These are phyloP conservation scores for Ispidina lecontei DNA, from an alignment of 2,797 vertebrate genomes.

Conservation along the genomic window DNA sequence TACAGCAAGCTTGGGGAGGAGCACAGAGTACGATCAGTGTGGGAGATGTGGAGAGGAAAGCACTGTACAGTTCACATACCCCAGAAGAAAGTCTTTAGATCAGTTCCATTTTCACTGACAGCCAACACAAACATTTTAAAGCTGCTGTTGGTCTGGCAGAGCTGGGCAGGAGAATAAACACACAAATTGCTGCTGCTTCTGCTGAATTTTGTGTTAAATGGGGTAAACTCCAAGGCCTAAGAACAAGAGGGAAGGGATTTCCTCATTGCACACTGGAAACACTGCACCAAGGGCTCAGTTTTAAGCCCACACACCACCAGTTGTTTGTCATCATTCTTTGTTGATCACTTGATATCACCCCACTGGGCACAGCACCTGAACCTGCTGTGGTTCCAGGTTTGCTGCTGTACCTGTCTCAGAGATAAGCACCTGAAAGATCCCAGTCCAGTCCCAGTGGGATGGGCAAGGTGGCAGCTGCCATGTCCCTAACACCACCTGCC, in stretches of 20 bases:
- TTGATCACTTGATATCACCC: neutral
- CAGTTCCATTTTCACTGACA: neutral
- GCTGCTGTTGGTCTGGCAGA: neutral
- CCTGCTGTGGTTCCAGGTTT: neutral
- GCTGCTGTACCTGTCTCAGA: neutral
- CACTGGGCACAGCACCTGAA: neutral
- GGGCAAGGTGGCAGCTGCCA: neutral
- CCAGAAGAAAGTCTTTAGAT: neutral
- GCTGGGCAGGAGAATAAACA: neutral
- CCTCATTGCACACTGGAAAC: no score
- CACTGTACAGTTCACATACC: neutral
- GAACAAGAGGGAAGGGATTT: neutral
- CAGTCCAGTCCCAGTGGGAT: neutral
- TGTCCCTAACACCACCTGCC: fast-evolving
- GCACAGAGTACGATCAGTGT: neutral
- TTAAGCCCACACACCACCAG: neutral
- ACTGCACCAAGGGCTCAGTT: neutral
- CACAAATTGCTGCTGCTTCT: neutral
- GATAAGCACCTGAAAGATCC: neutral
- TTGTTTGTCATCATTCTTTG: neutral
- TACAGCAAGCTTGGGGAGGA: neutral
- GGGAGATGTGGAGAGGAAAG: neutral
- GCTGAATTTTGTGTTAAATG: neutral
- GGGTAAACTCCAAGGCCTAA: neutral
- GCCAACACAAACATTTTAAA: neutral